A percentile compares a stretch with the other conserved stretches of the same genome.
Evolutionary conservation across 2,797 vertebrate genomes (phyloP).

Genomic region (Florisuga fusca): DNA sequence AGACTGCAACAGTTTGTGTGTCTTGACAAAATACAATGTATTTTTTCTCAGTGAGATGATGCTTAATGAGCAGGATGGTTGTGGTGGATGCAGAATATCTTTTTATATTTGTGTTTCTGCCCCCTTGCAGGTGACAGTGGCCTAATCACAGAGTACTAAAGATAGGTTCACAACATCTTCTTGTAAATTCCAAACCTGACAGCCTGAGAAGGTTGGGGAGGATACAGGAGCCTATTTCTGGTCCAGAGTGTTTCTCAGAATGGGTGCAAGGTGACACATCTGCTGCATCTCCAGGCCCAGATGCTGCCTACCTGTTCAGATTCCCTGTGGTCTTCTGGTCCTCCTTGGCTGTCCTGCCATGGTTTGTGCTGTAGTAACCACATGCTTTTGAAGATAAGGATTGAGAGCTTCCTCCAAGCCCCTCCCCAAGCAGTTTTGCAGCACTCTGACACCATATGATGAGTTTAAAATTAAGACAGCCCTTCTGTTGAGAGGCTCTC

Average conservation of each 20-base stretch:
- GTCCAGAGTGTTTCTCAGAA: neutral
- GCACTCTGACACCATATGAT: accelerated
- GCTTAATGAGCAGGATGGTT: slow-evolving; percentile 7
- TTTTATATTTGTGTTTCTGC: neutral
- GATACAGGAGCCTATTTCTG: neutral
- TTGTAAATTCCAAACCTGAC: neutral
- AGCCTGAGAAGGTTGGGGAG: neutral
- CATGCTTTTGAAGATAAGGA: neutral
- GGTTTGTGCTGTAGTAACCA: neutral
- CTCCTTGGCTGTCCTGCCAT: neutral
- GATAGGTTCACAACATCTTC: neutral
- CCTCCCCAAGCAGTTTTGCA: neutral
- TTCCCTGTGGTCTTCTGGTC: neutral
- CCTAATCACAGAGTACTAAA: neutral
- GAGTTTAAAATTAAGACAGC: neutral
- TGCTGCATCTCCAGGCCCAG: neutral
- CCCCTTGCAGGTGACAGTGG: neutral
- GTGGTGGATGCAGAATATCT: neutral
- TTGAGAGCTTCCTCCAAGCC: neutral
- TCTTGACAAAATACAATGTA: neutral
- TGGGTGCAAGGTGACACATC: neutral
- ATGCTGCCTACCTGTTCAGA: neutral
- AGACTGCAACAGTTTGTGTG: neutral
- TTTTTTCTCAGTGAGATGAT: neutral
- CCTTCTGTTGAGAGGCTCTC: too few relatives aligned